Percentiles rank a stretch among this genome's conserved stretches.
phyloP scores from a whole-genome alignment of 2,113 vertebrate species.

The Oreotrochilus melanogaster region DNA sequence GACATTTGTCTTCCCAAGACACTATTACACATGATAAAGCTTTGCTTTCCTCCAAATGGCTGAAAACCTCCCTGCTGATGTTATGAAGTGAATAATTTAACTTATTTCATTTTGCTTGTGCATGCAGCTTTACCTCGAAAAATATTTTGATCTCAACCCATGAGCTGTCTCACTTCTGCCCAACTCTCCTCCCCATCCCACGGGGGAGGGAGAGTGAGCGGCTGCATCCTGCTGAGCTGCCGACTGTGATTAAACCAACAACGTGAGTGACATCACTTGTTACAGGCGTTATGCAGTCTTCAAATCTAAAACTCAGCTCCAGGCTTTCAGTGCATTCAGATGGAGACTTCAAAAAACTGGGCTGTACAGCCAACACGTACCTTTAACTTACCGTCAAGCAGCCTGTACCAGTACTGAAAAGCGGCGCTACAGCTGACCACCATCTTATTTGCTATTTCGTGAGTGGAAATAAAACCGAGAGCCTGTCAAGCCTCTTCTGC shows the following conservation, averaged over 20 bases:
- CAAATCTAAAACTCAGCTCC: background rate
- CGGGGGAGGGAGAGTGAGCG: too few relatives aligned
- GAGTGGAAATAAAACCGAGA: background rate
- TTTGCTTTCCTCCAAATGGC: background rate
- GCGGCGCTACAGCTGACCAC: background rate
- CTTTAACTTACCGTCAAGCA: background rate
- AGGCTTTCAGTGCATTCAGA: background rate
- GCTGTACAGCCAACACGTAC: background rate
- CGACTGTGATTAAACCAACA: too few relatives aligned
- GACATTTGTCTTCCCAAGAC: background rate
- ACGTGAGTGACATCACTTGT: background rate
- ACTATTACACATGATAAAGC: fast-evolving
- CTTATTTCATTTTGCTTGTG: background rate
- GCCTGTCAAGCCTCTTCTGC: background rate
- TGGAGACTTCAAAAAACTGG: fast-evolving
- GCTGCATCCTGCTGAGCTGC: too few relatives aligned
- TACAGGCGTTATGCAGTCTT: background rate
- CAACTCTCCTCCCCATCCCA: background rate
- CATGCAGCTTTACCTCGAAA: background rate
- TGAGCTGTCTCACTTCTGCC: fast-evolving
- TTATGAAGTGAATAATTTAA: background rate
- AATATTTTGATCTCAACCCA: background rate
- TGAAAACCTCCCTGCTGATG: background rate
- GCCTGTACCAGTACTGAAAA: background rate
- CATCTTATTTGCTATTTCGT: background rate